Evolutionary conservation across 2,113 vertebrate genomes (phyloP), one percentile per base, ranked within the genome.

Genomic region (Osmerus mordax): DNA sequence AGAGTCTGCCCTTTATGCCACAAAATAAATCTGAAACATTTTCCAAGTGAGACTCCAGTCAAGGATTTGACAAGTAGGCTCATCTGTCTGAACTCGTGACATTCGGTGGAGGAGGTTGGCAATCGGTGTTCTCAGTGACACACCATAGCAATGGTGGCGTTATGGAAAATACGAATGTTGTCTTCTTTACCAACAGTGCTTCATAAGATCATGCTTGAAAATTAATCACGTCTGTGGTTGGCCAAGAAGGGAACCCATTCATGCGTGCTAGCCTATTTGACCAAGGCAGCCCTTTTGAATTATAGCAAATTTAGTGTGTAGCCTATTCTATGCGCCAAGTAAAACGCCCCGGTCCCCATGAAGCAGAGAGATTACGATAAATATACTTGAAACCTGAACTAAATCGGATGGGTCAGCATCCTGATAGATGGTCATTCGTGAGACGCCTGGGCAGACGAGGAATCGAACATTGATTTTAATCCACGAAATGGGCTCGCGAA

Each of bases 221-320:
- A 88, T 90, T 74, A 78, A 87, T 88, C 88, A 84, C 76, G 68
- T 21, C 32, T 77, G 19, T 84, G 68, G 78, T 51, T 79, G 77
- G 74, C 78, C 74, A 68, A 60, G 74, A 81, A 81, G 73, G 74
- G 77, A 84, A 78, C 76, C 83, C 79, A 85, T 74, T 74, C 64
- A 78, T 71, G 19, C 58, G 56, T 47, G 47, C 72, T 53, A 52
- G 21, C 25, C 51, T 23, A 51, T 19, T 68, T 66, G 13, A 15
- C 68, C 19, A 36, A 53, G 61, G 74, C 78, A 80, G 66, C 72
- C 77, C 75, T 77, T 76, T 60, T 84, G 82, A 88, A 70, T 87
- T 82, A 89, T 84, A 65, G 72, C 64, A 74, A 64, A 28, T 74
- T 70, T 67, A 63, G 67, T 23, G 75, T 72, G 69, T 61, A 53